phyloP scores from a whole-genome alignment of 2,888 invertebrate species.

The Anodontia alba region DNA sequence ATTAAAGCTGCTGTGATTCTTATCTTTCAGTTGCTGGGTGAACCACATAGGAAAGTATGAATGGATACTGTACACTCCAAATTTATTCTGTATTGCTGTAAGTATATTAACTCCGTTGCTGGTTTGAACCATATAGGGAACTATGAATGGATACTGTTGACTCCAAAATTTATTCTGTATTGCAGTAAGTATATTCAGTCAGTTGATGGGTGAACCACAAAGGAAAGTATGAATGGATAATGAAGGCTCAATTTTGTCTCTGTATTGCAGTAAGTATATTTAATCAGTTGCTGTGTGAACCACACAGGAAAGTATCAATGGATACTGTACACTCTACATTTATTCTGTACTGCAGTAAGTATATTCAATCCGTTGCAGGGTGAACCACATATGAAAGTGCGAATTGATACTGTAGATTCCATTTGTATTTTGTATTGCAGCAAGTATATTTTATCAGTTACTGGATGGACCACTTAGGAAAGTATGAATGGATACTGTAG shows the following conservation, averaged over 20 bases:
- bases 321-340: slow-evolving; percentile 73
- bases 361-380: slow-evolving; percentile 63
- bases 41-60: slow-evolving; percentile 68
- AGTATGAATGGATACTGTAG: slow-evolving; percentile 78
- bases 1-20: too few relatives aligned
- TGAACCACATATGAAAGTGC: slow-evolving; percentile 58
- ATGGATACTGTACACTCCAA: slow-evolving; percentile 77
- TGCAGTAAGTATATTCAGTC: slow-evolving; percentile 70
- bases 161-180: slow-evolving; percentile 74
- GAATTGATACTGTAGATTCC: slow-evolving; percentile 79
- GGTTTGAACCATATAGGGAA: slow-evolving; percentile 61
- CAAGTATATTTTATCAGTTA: slow-evolving; percentile 72
- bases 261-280: slow-evolving; percentile 74
- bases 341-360: slow-evolving; percentile 77
- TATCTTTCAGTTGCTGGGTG: slow-evolving; percentile 63
- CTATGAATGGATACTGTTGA: slow-evolving; percentile 78
- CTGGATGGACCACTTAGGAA: slow-evolving; percentile 61
- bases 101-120: slow-evolving; percentile 69
- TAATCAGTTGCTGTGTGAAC: slow-evolving; percentile 65
- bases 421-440: slow-evolving; percentile 72
- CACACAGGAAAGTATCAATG: slow-evolving; percentile 73
- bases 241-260: slow-evolving; percentile 71
- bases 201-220: slow-evolving; percentile 67
- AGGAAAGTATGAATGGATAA: slow-evolving; percentile 75
- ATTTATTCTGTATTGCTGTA: slow-evolving; percentile 75